A percentile compares a stretch with the other conserved stretches of the same genome.
Evolutionary conservation across 1,140 invertebrate genomes (phyloP).

Genomic region (Pogonomyrmex californicus): DNA sequence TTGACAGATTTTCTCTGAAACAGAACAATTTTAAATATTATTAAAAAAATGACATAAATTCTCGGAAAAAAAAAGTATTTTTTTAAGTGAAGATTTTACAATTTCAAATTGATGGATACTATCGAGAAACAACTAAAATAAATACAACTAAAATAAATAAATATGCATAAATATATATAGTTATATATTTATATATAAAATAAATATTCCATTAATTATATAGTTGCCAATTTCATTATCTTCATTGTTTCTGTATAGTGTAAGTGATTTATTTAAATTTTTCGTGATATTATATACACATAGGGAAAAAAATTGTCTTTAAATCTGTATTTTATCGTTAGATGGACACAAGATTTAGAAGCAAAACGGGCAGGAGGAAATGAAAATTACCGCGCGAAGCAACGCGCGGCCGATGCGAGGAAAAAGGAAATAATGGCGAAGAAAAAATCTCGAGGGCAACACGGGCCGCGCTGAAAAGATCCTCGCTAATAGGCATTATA

Average conservation of each 20-base stretch:
- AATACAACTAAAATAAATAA: no score
- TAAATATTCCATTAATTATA: background rate
- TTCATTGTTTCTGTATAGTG: background rate
- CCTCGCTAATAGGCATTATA: constrained; percentile 82
- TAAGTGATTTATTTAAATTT: background rate
- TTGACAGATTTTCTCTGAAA: constrained; percentile 62
- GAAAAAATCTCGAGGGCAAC: constrained; percentile 58
- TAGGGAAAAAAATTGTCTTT: background rate
- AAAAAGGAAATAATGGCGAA: constrained; percentile 62
- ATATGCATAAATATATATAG: background rate
- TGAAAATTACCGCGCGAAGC: constrained; percentile 45
- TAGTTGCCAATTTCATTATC: background rate
- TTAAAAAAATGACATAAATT: background rate
- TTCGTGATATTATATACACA: no score
- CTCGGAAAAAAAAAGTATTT: background rate
- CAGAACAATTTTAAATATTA: constrained; percentile 39
- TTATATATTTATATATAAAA: no score
- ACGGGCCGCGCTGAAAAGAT: constrained; percentile 74
- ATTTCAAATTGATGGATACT: background rate
- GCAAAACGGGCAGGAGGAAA: constrained; percentile 7
- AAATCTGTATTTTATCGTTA: background rate
- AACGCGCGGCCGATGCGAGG: constrained; percentile 13
- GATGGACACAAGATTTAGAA: background rate
- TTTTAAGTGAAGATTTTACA: background rate
- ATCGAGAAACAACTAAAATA: background rate